phyloP scores from a whole-genome alignment of 2,113 vertebrate genomes.

The Trematomus loennbergii region DNA sequence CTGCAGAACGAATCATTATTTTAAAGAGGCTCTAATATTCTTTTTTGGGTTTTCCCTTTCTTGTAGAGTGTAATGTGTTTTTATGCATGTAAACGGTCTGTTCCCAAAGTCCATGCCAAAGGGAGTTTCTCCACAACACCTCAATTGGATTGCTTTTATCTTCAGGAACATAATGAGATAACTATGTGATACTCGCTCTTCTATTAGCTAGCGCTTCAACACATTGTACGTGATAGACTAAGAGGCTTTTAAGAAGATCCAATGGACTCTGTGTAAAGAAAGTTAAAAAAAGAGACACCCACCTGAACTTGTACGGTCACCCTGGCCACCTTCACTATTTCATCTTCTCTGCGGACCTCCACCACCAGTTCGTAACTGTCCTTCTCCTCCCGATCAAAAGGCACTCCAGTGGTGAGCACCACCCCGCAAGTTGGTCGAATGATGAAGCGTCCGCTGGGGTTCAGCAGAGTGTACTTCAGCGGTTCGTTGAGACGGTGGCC shows the following conservation, averaged over 20 bases:
- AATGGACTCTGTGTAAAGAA: not conserved
- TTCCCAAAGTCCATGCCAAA: too few relatives aligned
- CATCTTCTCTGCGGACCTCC: conserved; percentile 92
- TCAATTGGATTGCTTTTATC: too few relatives aligned
- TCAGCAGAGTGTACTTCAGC: conserved; percentile 92
- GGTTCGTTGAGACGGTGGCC: conserved; percentile 95
- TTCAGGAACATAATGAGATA: too few relatives aligned
- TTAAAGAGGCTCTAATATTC: too few relatives aligned
- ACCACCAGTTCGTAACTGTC: conserved; percentile 93
- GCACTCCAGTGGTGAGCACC: conserved; percentile 91
- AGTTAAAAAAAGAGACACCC: conserved; percentile 67
- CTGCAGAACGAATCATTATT: conserved; percentile 41
- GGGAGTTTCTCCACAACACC: too few relatives aligned
- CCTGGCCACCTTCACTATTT: conserved; percentile 90
- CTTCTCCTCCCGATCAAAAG: conserved; percentile 93
- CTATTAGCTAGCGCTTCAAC: too few relatives aligned
- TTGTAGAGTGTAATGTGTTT: too few relatives aligned
- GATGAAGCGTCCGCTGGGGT: conserved; percentile 92
- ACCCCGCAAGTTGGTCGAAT: conserved; percentile 93
- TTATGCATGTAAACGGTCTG: too few relatives aligned
- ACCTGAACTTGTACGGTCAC: conserved; percentile 90
- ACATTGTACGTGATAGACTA: too few relatives aligned
- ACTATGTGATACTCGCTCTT: too few relatives aligned
- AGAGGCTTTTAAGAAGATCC: too few relatives aligned
- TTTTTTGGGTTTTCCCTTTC: too few relatives aligned